Evolutionary conservation across 2,797 vertebrate species (phyloP).

Genomic region (Prunella strophiata): DNA sequence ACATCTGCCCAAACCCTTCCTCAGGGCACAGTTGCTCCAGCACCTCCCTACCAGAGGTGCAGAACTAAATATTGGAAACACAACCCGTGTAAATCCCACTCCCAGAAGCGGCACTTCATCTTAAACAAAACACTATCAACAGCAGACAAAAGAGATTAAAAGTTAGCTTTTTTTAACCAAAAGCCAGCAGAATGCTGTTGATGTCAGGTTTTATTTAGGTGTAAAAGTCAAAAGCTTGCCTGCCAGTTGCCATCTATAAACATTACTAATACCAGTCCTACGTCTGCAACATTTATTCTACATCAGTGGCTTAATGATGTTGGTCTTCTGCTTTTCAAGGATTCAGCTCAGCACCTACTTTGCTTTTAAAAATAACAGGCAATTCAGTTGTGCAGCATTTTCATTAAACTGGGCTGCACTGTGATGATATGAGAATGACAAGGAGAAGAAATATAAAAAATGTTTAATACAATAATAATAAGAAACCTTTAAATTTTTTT

Average conservation of each 20-base stretch:
- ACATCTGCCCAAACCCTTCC: not conserved
- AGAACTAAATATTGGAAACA: not conserved
- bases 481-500: conserved; percentile 26
- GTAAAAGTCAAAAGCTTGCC: conserved; percentile 18
- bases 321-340: conserved; percentile 37
- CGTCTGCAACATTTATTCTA: not conserved
- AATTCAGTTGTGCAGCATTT: conserved; percentile 9
- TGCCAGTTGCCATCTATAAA: conserved; percentile 20
- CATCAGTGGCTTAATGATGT: conserved; percentile 5
- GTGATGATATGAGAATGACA: not conserved
- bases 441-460: conserved; percentile 22
- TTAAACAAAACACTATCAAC: not conserved
- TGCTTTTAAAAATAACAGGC: not conserved
- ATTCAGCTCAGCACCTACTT: conserved; percentile 20
- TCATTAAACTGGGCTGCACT: conserved; percentile 8
- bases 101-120: not conserved
- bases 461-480: conserved; percentile 38
- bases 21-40: fast-evolving
- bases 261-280: not conserved
- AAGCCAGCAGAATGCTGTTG: not conserved
- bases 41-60: not conserved
- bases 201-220: not conserved
- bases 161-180: not conserved
- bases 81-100: fast-evolving
- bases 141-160: not conserved